Evolutionary conservation across 2,797 vertebrate species (phyloP), one percentile per base, ranked within the genome.

Genomic region (Phoeniculus purpureus): DNA sequence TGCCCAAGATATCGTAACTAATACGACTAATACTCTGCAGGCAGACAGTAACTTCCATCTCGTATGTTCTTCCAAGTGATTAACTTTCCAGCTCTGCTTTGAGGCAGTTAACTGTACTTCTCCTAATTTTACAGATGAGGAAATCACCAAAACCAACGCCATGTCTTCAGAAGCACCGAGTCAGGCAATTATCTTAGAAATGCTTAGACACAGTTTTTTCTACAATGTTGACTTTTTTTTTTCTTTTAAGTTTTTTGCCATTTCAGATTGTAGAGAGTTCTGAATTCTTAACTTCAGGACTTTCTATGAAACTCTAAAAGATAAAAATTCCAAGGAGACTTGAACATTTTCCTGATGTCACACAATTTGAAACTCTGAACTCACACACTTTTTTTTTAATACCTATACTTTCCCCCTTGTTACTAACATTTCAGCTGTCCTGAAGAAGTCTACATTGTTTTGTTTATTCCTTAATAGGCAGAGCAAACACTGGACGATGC

Each of bases 41-140:
- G 12, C 55, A 27, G 32, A 55, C 6, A 59, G 50, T 70, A 83
- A 64, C 60, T 91, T 88, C 68, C 43, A 74, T 62, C 78, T 92
- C 37, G 20, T 32, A 77, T 47, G 19, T 68, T 78, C 71, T 88
- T 72, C 12, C 3, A 95, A 85, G 47, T 73, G 56, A 32, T 89
- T 95, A 88, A 68, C 43, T 73, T 70, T 66, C 56, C 19, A 79
- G 32, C 54, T 55, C 47, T 78, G 50, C 50, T 92, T 83, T 68
- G 32, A 88, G 92, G 37, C 58, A 67, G 20, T 47, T 90, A 73
- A 80, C 80, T 77, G 59, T 83, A 80, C 88, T 90, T 90, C 90
- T 61, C 34, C 31, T 12, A 52, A 17, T 85, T 90, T 85, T 67
- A 87, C 64, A 85, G 60, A 85, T 65, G 77, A 80, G 37, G 23